Base-by-base conservation (phyloP, 2,113 vertebrate species). In the Hipposideros armiger region DNA sequence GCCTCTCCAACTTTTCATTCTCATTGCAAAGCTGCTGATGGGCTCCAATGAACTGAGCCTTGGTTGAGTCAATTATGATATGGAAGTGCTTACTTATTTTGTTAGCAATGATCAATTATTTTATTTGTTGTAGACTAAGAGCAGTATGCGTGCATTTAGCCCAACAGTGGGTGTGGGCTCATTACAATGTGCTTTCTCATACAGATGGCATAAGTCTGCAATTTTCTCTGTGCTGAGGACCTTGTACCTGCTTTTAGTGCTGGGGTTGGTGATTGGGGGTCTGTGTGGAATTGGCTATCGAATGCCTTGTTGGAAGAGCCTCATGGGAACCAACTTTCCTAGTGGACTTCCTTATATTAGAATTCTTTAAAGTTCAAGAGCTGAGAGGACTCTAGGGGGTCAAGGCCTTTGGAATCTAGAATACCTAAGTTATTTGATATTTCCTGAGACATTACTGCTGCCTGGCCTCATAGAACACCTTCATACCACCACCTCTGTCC, bases 171-270 rank as follows among this genome's bases (percentile, higher is more conserved):
- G 50, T 50, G 66, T 15, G 26, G 54, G 78, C 85, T 97, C 90
- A 94, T 98, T 97, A 56, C 73, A 93, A 93, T 50, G 5, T 87
- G 40, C 67, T 77, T 83, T 83, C 87, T 82, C 62, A 67, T 7
- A 5, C 95, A 97, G 95, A 88, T 94, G 92, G 77, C 91, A 16
- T 88, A 50, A 56, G 95, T 67, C 40, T 95, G 62, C 58, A 70
- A 36, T 86, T 91, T 62, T 54, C 60, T 84, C n/a, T 56, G 7
- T 30, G 0, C 13, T 16, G 54, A 76, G 7, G 0, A 40, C 50
- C 2, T 11, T 80, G 54, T 17, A 93, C 40, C 26, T n/a, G 28
- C n/a, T 64, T 90, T 90, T 45, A 60, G 45, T 77, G 36, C 54
- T 50, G 5, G 28, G 78, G 36, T 54, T 60, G 28, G 22, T 52